These are phyloP conservation scores for Sciurus carolinensis DNA, from an alignment of 2,797 vertebrate species.

Conservation along the genomic window DNA sequence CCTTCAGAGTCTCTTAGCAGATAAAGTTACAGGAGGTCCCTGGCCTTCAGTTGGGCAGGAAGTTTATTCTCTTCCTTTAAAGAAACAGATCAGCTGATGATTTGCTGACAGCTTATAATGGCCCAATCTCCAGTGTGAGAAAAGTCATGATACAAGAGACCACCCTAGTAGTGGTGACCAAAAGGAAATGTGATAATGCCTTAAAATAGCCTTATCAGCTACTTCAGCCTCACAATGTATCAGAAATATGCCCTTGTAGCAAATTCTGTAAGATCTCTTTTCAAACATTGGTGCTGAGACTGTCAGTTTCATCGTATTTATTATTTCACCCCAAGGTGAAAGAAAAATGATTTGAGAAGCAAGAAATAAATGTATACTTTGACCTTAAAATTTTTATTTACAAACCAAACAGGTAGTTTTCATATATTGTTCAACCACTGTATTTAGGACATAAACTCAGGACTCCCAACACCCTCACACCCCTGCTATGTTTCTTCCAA, in stretches of 20 bases:
- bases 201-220: constrained; percentile 65
- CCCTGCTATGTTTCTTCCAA: background rate
- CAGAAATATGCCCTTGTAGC: constrained; percentile 11
- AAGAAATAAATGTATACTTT: background rate
- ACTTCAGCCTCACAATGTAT: background rate
- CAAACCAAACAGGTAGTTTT: background rate
- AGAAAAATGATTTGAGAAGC: constrained; percentile 7
- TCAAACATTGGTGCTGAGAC: background rate
- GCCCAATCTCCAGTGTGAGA: background rate
- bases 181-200: constrained; percentile 49
- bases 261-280: background rate
- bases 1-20: constrained; percentile 4
- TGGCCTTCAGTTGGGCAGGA: constrained; percentile 23
- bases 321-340: background rate
- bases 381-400: background rate
- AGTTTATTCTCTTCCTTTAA: constrained; percentile 68
- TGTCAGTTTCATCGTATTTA: background rate
- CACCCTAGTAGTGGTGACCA: constrained; percentile 42
- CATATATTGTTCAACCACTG: background rate
- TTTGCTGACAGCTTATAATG: constrained; percentile 65
- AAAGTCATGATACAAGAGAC: constrained; percentile 61
- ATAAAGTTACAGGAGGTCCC: background rate
- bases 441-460: background rate
- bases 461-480: background rate
- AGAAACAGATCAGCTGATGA: background rate